Evolutionary conservation across 2,113 vertebrate genomes (phyloP).

Genomic region (Pseudopodoces humilis): DNA sequence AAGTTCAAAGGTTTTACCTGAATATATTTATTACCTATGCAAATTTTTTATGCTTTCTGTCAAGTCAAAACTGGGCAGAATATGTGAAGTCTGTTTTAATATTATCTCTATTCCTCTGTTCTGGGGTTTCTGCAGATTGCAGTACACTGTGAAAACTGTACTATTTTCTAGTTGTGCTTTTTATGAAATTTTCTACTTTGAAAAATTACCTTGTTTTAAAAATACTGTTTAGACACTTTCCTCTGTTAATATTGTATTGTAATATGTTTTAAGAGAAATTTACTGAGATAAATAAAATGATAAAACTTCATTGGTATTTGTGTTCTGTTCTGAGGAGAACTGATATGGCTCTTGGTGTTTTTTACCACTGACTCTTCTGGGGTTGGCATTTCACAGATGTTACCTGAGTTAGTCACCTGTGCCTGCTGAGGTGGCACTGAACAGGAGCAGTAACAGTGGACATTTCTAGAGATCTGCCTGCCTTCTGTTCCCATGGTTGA

Average conservation of each 20-base stretch:
- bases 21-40: neutral
- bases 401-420: neutral
- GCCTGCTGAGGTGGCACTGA: neutral
- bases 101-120: neutral
- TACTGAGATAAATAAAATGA: conserved; percentile 28
- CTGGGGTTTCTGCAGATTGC: neutral
- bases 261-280: conserved; percentile 1
- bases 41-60: neutral
- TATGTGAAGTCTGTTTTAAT: neutral
- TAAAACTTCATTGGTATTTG: neutral
- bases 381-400: neutral
- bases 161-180: conserved; percentile 22
- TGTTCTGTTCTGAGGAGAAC: neutral
- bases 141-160: neutral
- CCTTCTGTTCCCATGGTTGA: fast-evolving
- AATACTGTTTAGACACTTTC: neutral
- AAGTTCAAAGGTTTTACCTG: neutral
- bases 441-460: neutral
- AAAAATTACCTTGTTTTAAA: conserved; percentile 27
- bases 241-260: neutral
- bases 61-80: neutral
- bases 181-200: neutral
- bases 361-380: neutral
- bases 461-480: neutral
- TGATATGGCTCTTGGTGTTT: neutral